These are phyloP conservation scores for Limnothrissa miodon DNA, from an alignment of 2,113 vertebrate species.

Conservation along the genomic window DNA sequence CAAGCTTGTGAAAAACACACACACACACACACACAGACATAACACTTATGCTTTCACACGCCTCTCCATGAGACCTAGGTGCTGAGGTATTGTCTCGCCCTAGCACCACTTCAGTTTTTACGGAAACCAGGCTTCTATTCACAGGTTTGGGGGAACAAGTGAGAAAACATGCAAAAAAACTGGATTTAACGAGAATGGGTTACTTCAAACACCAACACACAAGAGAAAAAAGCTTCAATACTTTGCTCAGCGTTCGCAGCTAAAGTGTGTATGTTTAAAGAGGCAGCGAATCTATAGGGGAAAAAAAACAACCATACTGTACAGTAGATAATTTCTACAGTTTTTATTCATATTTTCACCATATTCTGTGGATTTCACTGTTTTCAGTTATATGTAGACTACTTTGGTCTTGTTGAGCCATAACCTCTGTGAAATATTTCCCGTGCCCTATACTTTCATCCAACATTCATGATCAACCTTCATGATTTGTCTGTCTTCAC, in stretches of 20 bases:
- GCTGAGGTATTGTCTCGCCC: constrained; percentile 47
- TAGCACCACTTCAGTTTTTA: constrained; percentile 53
- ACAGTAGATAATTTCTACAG: neutral
- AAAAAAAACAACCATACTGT: neutral
- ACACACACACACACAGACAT: constrained; percentile 22
- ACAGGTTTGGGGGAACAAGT: constrained; percentile 27
- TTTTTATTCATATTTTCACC: neutral
- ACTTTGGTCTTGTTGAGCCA: neutral
- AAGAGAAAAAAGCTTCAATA: neutral
- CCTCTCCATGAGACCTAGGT: constrained; percentile 39
- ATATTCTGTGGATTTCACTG: neutral
- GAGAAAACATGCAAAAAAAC: constrained; percentile 33
- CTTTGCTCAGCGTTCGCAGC: neutral
- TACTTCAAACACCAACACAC: neutral
- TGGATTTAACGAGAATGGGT: constrained; percentile 16
- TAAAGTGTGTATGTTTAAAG: neutral
- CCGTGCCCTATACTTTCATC: neutral
- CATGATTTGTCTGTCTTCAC: neutral
- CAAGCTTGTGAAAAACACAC: neutral
- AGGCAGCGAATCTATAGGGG: neutral
- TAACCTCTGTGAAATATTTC: neutral
- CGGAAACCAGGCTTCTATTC: constrained; percentile 60
- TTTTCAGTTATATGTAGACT: neutral
- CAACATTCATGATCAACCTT: neutral
- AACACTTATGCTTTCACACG: constrained; percentile 23